Evolutionary conservation across 2,113 vertebrate genomes (phyloP).

Genomic region (Anthoscopus minutus): DNA sequence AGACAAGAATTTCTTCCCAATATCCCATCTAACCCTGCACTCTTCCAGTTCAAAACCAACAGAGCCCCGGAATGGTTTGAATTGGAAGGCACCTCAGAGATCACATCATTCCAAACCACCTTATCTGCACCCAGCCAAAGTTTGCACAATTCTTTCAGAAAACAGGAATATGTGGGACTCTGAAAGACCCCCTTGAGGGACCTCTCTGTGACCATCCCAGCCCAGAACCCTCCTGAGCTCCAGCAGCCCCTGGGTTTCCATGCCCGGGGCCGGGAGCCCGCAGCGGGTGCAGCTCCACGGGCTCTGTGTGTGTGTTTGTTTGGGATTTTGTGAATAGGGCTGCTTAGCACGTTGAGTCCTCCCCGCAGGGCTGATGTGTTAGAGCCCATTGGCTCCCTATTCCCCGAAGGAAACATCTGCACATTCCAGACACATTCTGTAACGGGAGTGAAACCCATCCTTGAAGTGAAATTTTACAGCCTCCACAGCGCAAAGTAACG

Average conservation of each 20-base stretch:
- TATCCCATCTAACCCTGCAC: background rate
- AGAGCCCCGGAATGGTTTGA: background rate
- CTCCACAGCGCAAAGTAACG: conserved; percentile 55
- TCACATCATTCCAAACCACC: background rate
- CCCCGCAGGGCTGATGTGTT: conserved; percentile 27
- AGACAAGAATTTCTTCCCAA: background rate
- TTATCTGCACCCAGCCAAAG: background rate
- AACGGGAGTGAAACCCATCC: conserved; percentile 78
- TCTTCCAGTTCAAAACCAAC: background rate
- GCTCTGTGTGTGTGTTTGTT: conserved; percentile 40
- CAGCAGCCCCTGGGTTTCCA: accelerated
- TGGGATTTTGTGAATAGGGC: conserved; percentile 52
- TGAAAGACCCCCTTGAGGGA: background rate
- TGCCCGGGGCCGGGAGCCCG: background rate
- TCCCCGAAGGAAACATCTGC: conserved; percentile 95
- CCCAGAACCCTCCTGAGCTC: background rate
- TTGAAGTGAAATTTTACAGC: conserved; percentile 72
- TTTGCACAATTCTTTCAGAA: background rate
- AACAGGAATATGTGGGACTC: background rate
- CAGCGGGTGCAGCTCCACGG: background rate
- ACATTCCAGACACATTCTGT: conserved; percentile 95
- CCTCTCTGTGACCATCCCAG: background rate
- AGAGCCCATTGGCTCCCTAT: conserved; percentile 55
- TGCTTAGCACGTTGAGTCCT: conserved; percentile 20
- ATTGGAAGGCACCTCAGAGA: background rate